Evolutionary conservation across 2,888 invertebrate species (phyloP), one percentile per base, ranked within the genome.

Genomic region (Lymantria monacha): DNA sequence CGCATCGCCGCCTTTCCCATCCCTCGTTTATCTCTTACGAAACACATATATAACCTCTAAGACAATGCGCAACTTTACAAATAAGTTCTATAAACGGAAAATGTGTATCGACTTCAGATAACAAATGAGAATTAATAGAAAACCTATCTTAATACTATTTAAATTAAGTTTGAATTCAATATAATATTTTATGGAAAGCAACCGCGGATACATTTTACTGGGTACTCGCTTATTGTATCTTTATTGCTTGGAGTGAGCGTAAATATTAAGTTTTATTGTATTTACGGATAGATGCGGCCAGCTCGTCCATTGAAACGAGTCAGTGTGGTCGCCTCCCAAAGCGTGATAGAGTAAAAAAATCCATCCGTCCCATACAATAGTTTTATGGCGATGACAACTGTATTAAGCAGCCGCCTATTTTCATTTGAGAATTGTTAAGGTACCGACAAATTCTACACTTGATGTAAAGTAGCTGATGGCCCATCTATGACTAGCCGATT

Each of bases 211-310:
- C 57, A 75, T 78, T 83, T 83, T 79, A 83, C 79, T 64, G 52
- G 74, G 82, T 83, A 84, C 83, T 81, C 69, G 74, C 79, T 85
- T 79, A 85, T 87, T 87, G 85, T 85, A 79, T 79, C 76, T 87
- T 85, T 86, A 88, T 87, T 83, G 82, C 81, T 80, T 65, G 70
- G 73, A 83, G 83, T 77, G 74, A 85, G 76, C 83, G 84, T 89
- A 86, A 89, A 89, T 90, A 89, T 84, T 77, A 81, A 78, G 76
- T 85, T 90, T 89, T 88, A 89, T 90, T 88, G 79, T 89, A 82
- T 90, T 89, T 87, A 85, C 83, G 77, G 76, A 85, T 83, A 82
- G 85, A 78, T 74, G 75, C 79, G 46, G 46, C 40, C 79, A 40
- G 43, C 33, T 52, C 81, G 80, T 74, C 69, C 74, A 77, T 78